Evolutionary conservation across 1,140 invertebrate species (phyloP).

Genomic region (Copidosoma floridanum): DNA sequence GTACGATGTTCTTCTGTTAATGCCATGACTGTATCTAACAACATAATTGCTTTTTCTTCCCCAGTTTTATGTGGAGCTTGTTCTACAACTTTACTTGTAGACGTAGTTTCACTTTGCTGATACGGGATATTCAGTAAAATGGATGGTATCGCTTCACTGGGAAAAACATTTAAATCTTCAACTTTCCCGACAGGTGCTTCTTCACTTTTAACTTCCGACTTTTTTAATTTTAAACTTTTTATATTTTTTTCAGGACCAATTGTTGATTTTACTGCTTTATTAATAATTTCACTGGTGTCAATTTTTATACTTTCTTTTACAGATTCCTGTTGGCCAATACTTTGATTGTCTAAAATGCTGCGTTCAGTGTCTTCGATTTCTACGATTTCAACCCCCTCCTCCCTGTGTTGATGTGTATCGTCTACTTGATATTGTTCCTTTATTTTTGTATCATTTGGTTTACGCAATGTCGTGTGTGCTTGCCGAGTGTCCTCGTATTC

Average conservation of each 20-base stretch:
- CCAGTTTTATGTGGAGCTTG: slow-evolving; percentile 53
- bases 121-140: slow-evolving; percentile 47
- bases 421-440: slow-evolving; percentile 44
- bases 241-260: slow-evolving; percentile 17
- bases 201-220: slow-evolving; percentile 36
- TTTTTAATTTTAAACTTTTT: slow-evolving; percentile 42
- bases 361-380: slow-evolving; percentile 38
- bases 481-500: slow-evolving; percentile 58
- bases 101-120: slow-evolving; percentile 57
- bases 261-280: slow-evolving; percentile 33
- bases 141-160: slow-evolving; percentile 37
- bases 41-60: slow-evolving; percentile 57
- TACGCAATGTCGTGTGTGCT: slow-evolving; percentile 53
- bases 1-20: slow-evolving; percentile 56
- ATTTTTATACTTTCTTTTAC: slow-evolving; percentile 1
- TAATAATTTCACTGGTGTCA: slow-evolving; percentile 18
- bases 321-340: slow-evolving; percentile 26
- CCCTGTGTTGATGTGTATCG: slow-evolving; percentile 42
- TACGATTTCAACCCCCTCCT: slow-evolving; percentile 45
- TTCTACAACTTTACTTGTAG: slow-evolving; percentile 55
- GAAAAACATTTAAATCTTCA: slow-evolving; percentile 48
- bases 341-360: slow-evolving; percentile 19
- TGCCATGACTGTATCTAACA: slow-evolving; percentile 58
- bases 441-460: slow-evolving; percentile 50
- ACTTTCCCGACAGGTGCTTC: slow-evolving; percentile 50